Evolutionary conservation across 2,888 invertebrate species (phyloP), one percentile per base, ranked within the genome.

Genomic region (Geotrupes spiniger): DNA sequence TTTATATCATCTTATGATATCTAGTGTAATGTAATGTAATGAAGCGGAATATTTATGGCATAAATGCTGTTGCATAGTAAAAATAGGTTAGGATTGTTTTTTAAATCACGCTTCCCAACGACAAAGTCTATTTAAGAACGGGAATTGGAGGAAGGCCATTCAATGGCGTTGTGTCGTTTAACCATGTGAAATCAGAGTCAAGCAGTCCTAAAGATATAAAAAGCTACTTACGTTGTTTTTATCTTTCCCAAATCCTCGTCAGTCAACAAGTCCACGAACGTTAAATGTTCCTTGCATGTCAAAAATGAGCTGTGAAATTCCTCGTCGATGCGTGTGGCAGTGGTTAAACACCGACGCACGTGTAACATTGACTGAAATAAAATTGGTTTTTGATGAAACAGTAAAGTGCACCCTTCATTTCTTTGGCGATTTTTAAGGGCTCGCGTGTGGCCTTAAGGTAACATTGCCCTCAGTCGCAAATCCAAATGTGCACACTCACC

Each of bases 371-470:
- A 62, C 70, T 71, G 38, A 42, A 63, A 87, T 26, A 45, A 52
- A 43, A 26, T 36, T 26, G 10, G 12, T 11, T 11, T 1, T 29
- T 4, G 12, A 4, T 29, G 12, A 10, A n/a, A n/a, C n/a, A n/a
- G n/a, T n/a, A n/a, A n/a, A n/a, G n/a, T n/a, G 4, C 5, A 31
- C 81, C 75, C 49, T 76, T 76, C 76, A 87, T 84, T 55, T 78
- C 72, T 63, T 80, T 81, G 61, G 84, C 83, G 31, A 89, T 70
- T 4, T 76, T 72, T 9, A 89, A 65, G 50, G 89, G 71, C 57
- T 83, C 79, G 51, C 78, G 74, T 0, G 84, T 82, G 33, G 83
- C 83, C 25, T 80, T 71, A 4, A 87, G 80, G 69, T 89, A 89
- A 70, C 21, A 73, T 63, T 2, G 65, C 57, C 47, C 71, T 72